A percentile compares a stretch with the other conserved stretches of the same genome.
phyloP scores from a whole-genome alignment of 2,113 vertebrate genomes.

The Cisticola juncidis region DNA sequence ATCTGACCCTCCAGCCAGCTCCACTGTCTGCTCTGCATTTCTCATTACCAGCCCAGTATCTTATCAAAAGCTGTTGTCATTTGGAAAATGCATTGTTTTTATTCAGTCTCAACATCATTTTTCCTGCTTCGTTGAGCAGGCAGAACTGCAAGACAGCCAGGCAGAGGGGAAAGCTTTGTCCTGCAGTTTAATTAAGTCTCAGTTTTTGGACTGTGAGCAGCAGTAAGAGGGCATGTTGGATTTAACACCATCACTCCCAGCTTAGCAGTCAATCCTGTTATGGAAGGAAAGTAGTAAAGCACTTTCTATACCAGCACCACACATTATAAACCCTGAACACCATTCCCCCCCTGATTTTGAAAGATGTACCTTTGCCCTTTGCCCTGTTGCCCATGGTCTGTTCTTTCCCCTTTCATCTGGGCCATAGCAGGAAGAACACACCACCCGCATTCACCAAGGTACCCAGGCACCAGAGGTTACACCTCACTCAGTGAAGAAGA shows the following conservation, averaged over 20 bases:
- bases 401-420: not conserved
- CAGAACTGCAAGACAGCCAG: not conserved
- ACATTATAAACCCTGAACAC: not conserved
- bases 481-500: not conserved
- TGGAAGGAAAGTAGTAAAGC: not conserved
- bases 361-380: not conserved
- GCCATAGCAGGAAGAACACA: accelerated
- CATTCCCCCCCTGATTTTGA: not conserved
- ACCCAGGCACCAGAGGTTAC: not conserved
- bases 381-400: not conserved
- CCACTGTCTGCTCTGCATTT: not conserved
- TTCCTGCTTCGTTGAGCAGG: not conserved
- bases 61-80: not conserved
- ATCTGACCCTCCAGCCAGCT: constrained; percentile 6
- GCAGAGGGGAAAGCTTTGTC: not conserved
- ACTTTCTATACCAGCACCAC: not conserved
- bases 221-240: not conserved
- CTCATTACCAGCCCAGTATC: constrained; percentile 1
- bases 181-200: constrained; percentile 17
- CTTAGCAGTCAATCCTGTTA: not conserved
- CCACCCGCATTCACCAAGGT: no score
- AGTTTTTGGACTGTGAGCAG: not conserved
- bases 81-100: constrained; percentile 41
- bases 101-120: not conserved
- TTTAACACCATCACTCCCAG: not conserved